phyloP scores from a whole-genome alignment of 2,797 vertebrate genomes.

The Mus caroli region DNA sequence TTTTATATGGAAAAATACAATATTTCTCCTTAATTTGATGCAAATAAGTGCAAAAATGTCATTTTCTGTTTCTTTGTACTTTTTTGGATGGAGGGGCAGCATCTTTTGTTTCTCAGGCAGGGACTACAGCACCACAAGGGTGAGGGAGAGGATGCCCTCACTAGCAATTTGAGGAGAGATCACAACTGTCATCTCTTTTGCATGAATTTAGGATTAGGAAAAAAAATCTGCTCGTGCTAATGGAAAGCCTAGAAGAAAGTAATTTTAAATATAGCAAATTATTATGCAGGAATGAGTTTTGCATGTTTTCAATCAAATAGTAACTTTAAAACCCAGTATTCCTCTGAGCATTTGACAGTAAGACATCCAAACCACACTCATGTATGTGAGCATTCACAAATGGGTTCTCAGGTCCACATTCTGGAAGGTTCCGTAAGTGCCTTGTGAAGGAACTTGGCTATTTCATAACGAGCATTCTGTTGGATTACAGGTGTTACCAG shows the following conservation, averaged over 20 bases:
- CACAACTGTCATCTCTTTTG: neutral
- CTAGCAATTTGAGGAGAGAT: neutral
- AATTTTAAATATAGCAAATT: conserved; percentile 13
- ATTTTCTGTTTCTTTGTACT: conserved; percentile 12
- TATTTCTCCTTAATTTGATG: conserved; percentile 40
- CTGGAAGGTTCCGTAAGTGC: neutral
- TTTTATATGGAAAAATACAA: neutral
- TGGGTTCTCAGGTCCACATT: neutral
- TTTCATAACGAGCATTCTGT: neutral
- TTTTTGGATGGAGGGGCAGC: neutral
- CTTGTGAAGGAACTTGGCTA: neutral
- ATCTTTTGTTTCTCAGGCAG: conserved; percentile 21
- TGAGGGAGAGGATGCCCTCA: neutral
- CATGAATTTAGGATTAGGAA: neutral
- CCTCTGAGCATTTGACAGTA: neutral
- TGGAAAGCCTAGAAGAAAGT: neutral
- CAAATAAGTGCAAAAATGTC: conserved; percentile 50
- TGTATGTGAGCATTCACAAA: neutral
- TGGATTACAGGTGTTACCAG: neutral
- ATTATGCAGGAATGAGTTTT: neutral
- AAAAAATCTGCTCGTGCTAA: neutral
- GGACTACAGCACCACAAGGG: neutral
- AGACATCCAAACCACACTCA: neutral
- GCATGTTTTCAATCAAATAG: conserved; percentile 29
- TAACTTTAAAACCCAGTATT: conserved; percentile 16